Conservation (phyloP, 2,797 vertebrate species). For the Avahi laniger region DNA sequence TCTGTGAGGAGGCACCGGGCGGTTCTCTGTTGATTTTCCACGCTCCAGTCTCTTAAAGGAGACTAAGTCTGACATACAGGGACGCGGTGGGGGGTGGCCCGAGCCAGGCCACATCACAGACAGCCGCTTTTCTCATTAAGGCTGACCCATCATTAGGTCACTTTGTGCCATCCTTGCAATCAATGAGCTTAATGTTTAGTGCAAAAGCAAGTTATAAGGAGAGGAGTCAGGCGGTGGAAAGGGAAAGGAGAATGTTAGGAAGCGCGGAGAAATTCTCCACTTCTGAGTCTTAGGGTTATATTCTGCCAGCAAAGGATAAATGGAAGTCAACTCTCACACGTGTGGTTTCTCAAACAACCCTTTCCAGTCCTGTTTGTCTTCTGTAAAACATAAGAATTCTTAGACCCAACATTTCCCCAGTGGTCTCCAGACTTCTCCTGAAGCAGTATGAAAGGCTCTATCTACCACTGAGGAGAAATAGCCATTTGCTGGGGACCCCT, state of each 20-base stretch:
- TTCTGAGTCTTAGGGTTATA: conserved; percentile 43
- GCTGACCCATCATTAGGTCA: conserved; percentile 94
- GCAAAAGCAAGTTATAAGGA: conserved; percentile 69
- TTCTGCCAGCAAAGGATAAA: not conserved
- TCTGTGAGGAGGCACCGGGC: conserved; percentile 84
- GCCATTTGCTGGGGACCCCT: not conserved
- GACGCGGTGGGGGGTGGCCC: conserved; percentile 87
- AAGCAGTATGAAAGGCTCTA: conserved; percentile 70
- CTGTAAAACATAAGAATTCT: conserved; percentile 48
- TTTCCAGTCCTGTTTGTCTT: conserved; percentile 60
- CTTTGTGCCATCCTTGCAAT: conserved; percentile 93
- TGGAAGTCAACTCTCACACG: conserved; percentile 45
- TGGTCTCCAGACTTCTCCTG: conserved; percentile 41
- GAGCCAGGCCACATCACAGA: conserved; percentile 85
- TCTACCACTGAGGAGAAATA: not conserved
- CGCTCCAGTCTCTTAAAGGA: conserved; percentile 88
- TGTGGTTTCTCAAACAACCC: conserved; percentile 52
- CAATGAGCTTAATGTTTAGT: conserved; percentile 89
- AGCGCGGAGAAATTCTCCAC: conserved; percentile 58
- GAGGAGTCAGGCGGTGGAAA: conserved; percentile 61
- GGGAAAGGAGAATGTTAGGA: not conserved
- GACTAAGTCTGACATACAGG: conserved; percentile 90
- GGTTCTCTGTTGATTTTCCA: conserved; percentile 92
- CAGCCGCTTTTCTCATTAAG: conserved; percentile 92
- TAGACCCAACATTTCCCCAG: conserved; percentile 9